Conservation (phyloP, 1,140 invertebrate genomes). For the Cydia fagiglandana region DNA sequence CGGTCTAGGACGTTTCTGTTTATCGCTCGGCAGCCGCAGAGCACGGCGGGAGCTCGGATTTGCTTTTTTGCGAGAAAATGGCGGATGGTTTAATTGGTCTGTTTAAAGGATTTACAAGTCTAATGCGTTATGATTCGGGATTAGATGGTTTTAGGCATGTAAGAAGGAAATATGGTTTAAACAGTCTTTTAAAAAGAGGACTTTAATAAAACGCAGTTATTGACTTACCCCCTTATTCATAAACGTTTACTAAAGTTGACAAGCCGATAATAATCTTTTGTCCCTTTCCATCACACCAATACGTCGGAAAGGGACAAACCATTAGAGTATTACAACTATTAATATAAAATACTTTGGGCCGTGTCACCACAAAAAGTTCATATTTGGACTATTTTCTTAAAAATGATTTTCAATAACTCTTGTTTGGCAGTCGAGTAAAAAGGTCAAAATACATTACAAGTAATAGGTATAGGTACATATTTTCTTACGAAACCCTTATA, state of each 20-base stretch:
- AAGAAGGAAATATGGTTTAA: not conserved
- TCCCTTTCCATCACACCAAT: no score
- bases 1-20: constrained; percentile 14
- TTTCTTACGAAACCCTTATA: not conserved
- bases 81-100: constrained; percentile 16
- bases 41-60: not conserved
- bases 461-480: not conserved
- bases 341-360: not conserved
- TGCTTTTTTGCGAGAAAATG: constrained; percentile 11
- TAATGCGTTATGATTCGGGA: constrained; percentile 26
- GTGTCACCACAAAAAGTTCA: no score
- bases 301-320: no score
- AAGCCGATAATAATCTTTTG: no score
- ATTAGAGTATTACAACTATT: no score
- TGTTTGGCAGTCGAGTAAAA: not conserved
- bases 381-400: no score
- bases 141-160: not conserved
- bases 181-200: not conserved
- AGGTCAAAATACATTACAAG: no score
- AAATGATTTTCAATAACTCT: no score
- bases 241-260: no score
- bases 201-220: no score
- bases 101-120: constrained; percentile 25
- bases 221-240: no score
- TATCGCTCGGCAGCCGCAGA: constrained; percentile 10